Evolutionary conservation across 2,888 invertebrate species (phyloP).

Genomic region (Dermolepida albohirtum): DNA sequence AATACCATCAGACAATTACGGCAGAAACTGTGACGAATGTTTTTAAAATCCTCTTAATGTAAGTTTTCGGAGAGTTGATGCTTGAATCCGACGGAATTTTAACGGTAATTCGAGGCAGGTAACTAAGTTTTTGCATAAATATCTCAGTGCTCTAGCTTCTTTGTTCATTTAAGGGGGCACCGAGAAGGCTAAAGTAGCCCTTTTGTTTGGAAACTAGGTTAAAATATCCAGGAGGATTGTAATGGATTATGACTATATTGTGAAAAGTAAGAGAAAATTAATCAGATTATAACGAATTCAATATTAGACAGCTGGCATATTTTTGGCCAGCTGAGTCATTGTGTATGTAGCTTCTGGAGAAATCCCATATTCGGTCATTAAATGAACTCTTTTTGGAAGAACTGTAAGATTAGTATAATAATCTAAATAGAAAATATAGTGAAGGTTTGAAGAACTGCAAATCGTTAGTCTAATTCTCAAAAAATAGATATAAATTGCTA

Average conservation of each 20-base stretch:
- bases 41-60: constrained; percentile 36
- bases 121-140: constrained; percentile 37
- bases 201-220: constrained; percentile 31
- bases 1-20: constrained; percentile 31
- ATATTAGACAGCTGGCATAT: too few relatives aligned
- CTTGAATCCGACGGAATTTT: constrained; percentile 15
- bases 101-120: constrained; percentile 25
- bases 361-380: too few relatives aligned
- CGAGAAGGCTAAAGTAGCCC: constrained; percentile 8
- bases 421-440: too few relatives aligned
- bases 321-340: too few relatives aligned
- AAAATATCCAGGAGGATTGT: constrained; percentile 29
- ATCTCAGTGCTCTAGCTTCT: constrained; percentile 16
- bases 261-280: constrained; percentile 12
- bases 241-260: constrained; percentile 25
- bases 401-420: too few relatives aligned
- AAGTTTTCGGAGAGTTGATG: constrained; percentile 33
- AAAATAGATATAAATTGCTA: too few relatives aligned
- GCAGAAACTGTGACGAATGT: constrained; percentile 28
- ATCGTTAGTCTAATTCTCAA: too few relatives aligned
- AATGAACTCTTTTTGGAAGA: too few relatives aligned
- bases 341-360: too few relatives aligned
- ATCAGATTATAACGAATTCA: not conserved
- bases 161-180: constrained; percentile 10
- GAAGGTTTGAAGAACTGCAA: too few relatives aligned